Base-by-base conservation (phyloP, 2,888 invertebrate species). In the Hecatera dysodea region DNA sequence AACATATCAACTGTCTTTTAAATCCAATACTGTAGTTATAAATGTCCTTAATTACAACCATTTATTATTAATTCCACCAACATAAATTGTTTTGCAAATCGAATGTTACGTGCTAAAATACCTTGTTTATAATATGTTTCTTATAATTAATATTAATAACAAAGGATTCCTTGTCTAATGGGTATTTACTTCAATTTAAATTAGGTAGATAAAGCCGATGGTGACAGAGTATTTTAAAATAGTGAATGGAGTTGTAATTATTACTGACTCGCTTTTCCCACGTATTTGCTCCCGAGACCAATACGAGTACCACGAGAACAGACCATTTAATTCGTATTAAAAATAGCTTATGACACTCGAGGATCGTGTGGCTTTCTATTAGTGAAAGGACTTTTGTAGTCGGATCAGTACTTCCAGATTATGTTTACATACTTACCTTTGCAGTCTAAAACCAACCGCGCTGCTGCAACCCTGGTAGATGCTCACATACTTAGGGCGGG, bases 1-100 rank as follows among this genome's bases (percentile, higher is more conserved):
- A 68, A 73, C 77, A 71, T 67, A 61, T 65, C 65, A 80, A 67
- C 60, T 67, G 60, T 80, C 80, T 33, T 42, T 29, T 17, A 33
- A 39, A 11, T 46, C 19, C 63, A 24, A 48, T n/a, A 24, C 4
- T 29, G 29, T 29, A 59, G 53, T 44, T 50, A 61, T 67, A 62
- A 60, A 56, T 36, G 24, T 36, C 63, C 68, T 61, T 78, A 81
- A 80, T 75, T 75, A 72, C 67, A 63, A 36, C 63, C 53, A 64
- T 76, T 64, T 59, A 76, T 64, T 64, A 67, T 66, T 53, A 42
- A 66, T 59, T 71, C 67, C 36, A 56, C 6, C 33, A 9, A 44
- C 57, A 62, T 72, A 72, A 67, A 79, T 75, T 29, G 27, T 61
- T 33, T 66, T 50, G 19, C 57, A 78, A 75, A 67, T 74, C 57